Evolutionary conservation across 1,140 invertebrate genomes (phyloP).

Genomic region (Drosophila mauritiana): DNA sequence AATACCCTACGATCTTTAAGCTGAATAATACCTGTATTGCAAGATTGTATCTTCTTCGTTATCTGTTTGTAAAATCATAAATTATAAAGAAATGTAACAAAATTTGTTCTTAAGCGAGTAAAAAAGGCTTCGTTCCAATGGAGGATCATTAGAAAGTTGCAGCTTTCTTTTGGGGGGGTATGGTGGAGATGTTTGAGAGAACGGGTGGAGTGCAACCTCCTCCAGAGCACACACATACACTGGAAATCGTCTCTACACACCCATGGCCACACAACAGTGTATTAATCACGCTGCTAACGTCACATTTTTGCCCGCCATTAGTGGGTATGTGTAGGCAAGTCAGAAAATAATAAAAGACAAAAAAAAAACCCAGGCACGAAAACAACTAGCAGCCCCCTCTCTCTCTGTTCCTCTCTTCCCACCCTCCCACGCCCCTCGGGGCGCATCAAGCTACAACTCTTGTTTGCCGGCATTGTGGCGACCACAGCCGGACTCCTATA

Average conservation of each 20-base stretch:
- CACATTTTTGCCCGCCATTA: slow-evolving; percentile 21
- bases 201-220: slow-evolving; percentile 4
- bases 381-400: slow-evolving; percentile 37
- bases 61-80: too few species aligned
- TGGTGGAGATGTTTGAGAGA: background rate
- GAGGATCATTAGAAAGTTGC: slow-evolving; percentile 67
- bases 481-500: slow-evolving; percentile 45
- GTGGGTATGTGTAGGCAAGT: slow-evolving; percentile 9
- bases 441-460: slow-evolving; percentile 15
- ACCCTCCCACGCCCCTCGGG: background rate
- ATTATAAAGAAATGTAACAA: background rate
- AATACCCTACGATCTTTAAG: background rate
- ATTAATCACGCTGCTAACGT: slow-evolving; percentile 39
- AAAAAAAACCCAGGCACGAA: slow-evolving; percentile 38
- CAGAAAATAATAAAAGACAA: slow-evolving; percentile 23
- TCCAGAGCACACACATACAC: slow-evolving; percentile 11
- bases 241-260: slow-evolving; percentile 10
- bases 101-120: slow-evolving; percentile 5
- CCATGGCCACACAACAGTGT: background rate
- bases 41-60: too few species aligned
- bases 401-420: background rate
- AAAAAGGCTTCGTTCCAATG: slow-evolving; percentile 32
- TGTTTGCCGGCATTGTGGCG: slow-evolving; percentile 44
- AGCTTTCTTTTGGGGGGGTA: slow-evolving; percentile 36
- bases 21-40: background rate